Percentiles rank a stretch among this genome's conserved stretches.
phyloP scores from a whole-genome alignment of 2,888 invertebrate genomes.

The Pristionchus exspectatus region DNA sequence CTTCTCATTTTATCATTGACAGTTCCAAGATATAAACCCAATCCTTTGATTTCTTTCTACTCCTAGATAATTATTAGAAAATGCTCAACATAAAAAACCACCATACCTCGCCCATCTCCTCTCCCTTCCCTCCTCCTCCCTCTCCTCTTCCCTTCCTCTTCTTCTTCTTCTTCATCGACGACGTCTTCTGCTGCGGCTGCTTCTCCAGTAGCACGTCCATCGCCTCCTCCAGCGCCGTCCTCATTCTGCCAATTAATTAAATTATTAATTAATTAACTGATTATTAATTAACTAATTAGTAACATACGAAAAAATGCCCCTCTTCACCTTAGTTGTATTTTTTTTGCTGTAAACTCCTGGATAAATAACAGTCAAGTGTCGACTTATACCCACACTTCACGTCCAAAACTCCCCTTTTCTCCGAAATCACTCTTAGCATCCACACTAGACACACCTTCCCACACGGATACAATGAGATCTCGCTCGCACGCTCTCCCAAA shows the following conservation, averaged over 20 bases:
- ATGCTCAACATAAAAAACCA: neutral
- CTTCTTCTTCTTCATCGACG: neutral
- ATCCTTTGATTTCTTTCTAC: too few relatives aligned
- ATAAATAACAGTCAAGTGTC: too few relatives aligned
- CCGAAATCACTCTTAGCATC: neutral
- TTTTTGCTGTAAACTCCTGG: too few relatives aligned
- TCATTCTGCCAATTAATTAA: neutral
- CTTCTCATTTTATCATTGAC: too few relatives aligned
- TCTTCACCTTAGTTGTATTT: too few relatives aligned
- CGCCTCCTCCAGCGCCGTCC: neutral
- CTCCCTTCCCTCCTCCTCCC: neutral
- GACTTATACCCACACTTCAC: too few relatives aligned
- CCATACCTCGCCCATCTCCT: neutral
- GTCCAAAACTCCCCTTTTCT: neutral
- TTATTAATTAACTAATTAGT: too few relatives aligned
- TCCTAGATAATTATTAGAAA: too few relatives aligned
- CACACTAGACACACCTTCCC: neutral
- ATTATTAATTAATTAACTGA: neutral
- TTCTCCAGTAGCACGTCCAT: neutral
- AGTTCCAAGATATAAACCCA: too few relatives aligned
- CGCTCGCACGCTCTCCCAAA: slow-evolving; percentile 5
- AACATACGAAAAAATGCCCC: too few relatives aligned
- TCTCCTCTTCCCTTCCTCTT: neutral
- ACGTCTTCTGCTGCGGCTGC: neutral
- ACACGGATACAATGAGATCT: neutral